Base-by-base conservation (phyloP, 1,140 invertebrate species). In the Gryon sp. region DNA sequence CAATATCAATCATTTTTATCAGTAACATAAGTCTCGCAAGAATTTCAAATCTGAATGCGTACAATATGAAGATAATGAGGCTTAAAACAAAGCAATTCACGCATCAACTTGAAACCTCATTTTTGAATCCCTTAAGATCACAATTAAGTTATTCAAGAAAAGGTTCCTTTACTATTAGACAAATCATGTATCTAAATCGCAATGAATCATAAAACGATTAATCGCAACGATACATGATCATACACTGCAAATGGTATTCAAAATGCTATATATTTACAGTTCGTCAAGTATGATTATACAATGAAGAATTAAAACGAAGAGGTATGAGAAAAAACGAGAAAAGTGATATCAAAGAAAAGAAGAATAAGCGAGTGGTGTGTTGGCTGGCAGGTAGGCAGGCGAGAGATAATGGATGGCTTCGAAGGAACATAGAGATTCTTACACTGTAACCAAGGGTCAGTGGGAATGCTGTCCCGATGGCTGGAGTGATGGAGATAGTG, bases 371-470 rank as follows among this genome's bases (percentile, higher is more conserved):
- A 60, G 63, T 59, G 45, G 57, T 68, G 48, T 78, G 30, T 66
- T 65, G 69, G 77, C 78, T 81, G 82, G 82, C 79, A 83, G 69
- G 76, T 70, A 69, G 73, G 73, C 73, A 76, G 55, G 63, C 63
- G 73, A 69, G 62, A 78, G 62, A 69, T 46, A 77, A 73, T 78
- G 69, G 76, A 43, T 52, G 69, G 68, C 62, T 62, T 50, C 62
- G 46, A 80, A 87, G 85, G 82, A 84, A 80, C 83, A 85, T 86
- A 85, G 80, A 84, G 84, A 87, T 95, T 90, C 93, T 93, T 91
- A 95, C 94, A 88, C 92, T 93, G 91, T 90, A 92, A 92, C 90
- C 88, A 91, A 90, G 88, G 90, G 92, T 90, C 87, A 90, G 86
- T 89, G 88, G 90, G 89, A 88, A 91, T 90, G 89, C 90, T 92